Percentiles rank a stretch among this genome's conserved stretches.
Evolutionary conservation across 2,888 invertebrate genomes (phyloP).

Genomic region (Torymus aiolomorphi): DNA sequence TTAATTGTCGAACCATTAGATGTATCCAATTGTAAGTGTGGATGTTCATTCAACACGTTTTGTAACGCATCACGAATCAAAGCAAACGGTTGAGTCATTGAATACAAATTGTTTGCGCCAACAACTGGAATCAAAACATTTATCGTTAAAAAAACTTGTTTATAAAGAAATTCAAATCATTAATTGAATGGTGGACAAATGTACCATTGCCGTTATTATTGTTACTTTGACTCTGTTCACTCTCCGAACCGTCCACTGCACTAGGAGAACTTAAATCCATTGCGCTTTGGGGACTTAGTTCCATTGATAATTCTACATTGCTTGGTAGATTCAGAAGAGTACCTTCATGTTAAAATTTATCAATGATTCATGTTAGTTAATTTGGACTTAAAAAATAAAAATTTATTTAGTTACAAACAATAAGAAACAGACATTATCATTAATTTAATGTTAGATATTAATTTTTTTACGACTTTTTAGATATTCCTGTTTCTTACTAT

Average conservation of each 20-base stretch:
- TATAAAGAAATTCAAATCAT: not conserved
- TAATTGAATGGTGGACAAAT: constrained; percentile 28
- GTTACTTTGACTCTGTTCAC: constrained; percentile 65
- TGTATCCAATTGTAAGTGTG: constrained; percentile 44
- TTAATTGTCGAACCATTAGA: constrained; percentile 32
- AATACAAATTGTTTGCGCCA: constrained; percentile 14
- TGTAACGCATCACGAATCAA: constrained; percentile 54
- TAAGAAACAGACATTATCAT: constrained; percentile 16
- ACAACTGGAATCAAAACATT: constrained; percentile 19
- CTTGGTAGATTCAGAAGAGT: constrained; percentile 71
- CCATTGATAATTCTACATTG: constrained; percentile 81
- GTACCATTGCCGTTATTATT: constrained; percentile 58
- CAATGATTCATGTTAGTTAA: constrained; percentile 23
- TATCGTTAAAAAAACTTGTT: not conserved
- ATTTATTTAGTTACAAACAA: no score
- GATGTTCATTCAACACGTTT: constrained; percentile 34
- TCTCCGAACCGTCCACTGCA: constrained; percentile 59
- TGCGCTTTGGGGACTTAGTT: constrained; percentile 76
- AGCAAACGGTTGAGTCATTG: constrained; percentile 45
- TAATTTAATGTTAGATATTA: not conserved
- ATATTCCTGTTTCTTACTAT: no score
- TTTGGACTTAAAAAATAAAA: no score
- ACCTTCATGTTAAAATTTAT: constrained; percentile 58
- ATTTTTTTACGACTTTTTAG: not conserved
- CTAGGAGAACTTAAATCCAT: constrained; percentile 53